phyloP scores from a whole-genome alignment of 2,888 invertebrate genomes.

The Cheilosia vulpina region DNA sequence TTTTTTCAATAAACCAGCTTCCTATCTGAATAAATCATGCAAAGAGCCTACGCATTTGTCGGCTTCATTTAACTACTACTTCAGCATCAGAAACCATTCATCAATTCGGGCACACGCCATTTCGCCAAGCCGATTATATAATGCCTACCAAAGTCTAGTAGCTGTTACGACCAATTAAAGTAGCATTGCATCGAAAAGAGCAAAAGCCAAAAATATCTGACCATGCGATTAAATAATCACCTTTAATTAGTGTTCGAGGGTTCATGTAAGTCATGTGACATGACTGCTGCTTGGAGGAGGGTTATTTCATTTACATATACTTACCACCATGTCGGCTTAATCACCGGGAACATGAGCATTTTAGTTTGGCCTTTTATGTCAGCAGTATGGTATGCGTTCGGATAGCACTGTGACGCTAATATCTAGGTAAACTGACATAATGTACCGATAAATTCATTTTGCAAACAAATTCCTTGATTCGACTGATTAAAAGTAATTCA shows the following conservation, averaged over 20 bases:
- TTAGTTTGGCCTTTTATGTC: slow-evolving; percentile 34
- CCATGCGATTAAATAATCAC: slow-evolving; percentile 62
- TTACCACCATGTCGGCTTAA: slow-evolving; percentile 33
- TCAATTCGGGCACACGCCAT: slow-evolving; percentile 16
- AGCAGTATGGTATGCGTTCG: slow-evolving; percentile 12
- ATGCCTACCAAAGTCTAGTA: slow-evolving; percentile 5
- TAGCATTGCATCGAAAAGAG: neutral
- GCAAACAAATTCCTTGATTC: slow-evolving; percentile 17
- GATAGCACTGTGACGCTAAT: slow-evolving; percentile 34
- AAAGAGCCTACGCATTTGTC: slow-evolving; percentile 25
- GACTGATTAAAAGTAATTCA: slow-evolving; percentile 31
- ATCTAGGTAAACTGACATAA: slow-evolving; percentile 30
- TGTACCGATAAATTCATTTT: slow-evolving; percentile 20
- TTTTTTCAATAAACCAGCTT: too few species aligned
- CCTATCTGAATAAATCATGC: neutral
- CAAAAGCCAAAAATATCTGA: slow-evolving; percentile 39
- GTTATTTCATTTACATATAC: slow-evolving; percentile 41
- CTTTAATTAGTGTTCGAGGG: slow-evolving; percentile 60
- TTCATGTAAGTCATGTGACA: slow-evolving; percentile 48
- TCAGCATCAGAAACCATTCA: neutral
- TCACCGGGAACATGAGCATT: slow-evolving; percentile 46
- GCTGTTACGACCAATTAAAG: slow-evolving; percentile 17
- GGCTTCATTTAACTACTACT: neutral
- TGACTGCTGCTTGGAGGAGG: slow-evolving; percentile 40
- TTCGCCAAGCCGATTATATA: slow-evolving; percentile 20